These are phyloP conservation scores for Heteromyza rotundicornis DNA, from an alignment of 2,888 invertebrate genomes.

Conservation along the genomic window DNA sequence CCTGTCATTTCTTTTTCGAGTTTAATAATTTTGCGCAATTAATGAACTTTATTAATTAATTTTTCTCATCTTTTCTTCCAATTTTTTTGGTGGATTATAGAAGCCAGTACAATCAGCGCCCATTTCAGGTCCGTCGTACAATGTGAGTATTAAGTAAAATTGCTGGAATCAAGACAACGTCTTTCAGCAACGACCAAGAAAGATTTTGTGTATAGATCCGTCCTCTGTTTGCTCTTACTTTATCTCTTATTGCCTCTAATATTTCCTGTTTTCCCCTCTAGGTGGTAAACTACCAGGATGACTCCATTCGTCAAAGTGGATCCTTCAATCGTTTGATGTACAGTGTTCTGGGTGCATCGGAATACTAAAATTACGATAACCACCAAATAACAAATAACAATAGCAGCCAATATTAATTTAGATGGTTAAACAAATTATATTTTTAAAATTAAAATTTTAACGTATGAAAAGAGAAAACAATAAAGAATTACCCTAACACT, in stretches of 20 bases:
- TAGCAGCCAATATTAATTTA: not conserved
- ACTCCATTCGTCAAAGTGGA: constrained; percentile 88
- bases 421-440: not conserved
- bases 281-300: constrained; percentile 69
- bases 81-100: too few relatives aligned
- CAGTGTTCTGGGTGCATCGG: constrained; percentile 83
- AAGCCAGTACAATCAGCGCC: constrained; percentile 61
- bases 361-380: constrained; percentile 62
- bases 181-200: not conserved
- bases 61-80: constrained; percentile 22
- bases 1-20: not conserved
- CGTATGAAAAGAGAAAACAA: not conserved
- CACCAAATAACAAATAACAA: constrained; percentile 23
- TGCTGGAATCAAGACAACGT: not conserved
- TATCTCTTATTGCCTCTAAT: not conserved
- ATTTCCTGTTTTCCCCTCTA: constrained; percentile 25
- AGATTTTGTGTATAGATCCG: too few relatives aligned
- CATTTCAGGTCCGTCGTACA: constrained; percentile 60
- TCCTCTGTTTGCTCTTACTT: not conserved
- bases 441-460: constrained; percentile 2
- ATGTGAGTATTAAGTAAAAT: constrained; percentile 57
- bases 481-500: not conserved
- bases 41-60: constrained; percentile 8
- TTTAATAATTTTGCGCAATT: not conserved
- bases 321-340: constrained; percentile 92